These are phyloP conservation scores for Adelosebastes latens DNA, from an alignment of 2,797 vertebrate genomes.

Conservation along the genomic window DNA sequence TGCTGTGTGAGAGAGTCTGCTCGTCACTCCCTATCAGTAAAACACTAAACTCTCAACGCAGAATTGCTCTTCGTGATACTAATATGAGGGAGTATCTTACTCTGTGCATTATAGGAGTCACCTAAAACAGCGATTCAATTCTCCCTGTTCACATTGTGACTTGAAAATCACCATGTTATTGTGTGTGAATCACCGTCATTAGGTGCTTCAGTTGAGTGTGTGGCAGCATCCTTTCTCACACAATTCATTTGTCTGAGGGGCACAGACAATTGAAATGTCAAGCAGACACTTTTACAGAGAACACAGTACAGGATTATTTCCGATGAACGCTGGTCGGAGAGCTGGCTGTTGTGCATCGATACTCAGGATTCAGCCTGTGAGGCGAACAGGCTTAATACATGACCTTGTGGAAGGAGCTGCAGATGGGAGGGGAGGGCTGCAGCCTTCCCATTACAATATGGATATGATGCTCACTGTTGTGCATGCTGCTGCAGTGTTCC, in stretches of 20 bases:
- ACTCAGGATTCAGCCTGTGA: constrained; percentile 32
- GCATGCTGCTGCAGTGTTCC: constrained; percentile 30
- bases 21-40: constrained; percentile 24
- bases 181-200: constrained; percentile 51
- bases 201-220: constrained; percentile 48
- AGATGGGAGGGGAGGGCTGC: not conserved
- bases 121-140: constrained; percentile 28
- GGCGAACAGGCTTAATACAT: constrained; percentile 39
- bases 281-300: constrained; percentile 46
- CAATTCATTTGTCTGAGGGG: constrained; percentile 53
- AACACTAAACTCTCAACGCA: constrained; percentile 12
- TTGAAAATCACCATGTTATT: constrained; percentile 22
- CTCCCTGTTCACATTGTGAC: constrained; percentile 19
- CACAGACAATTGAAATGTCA: constrained; percentile 63
- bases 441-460: constrained; percentile 52
- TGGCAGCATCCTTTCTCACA: constrained; percentile 26
- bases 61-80: constrained; percentile 16
- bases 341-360: constrained; percentile 26
- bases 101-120: not conserved
- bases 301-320: constrained; percentile 48
- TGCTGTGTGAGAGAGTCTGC: constrained; percentile 30
- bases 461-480: constrained; percentile 31
- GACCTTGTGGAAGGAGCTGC: constrained; percentile 68
- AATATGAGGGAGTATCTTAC: constrained; percentile 19
- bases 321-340: constrained; percentile 28